Base-by-base conservation (phyloP, 2,113 vertebrate genomes). In the Cygnus atratus region DNA sequence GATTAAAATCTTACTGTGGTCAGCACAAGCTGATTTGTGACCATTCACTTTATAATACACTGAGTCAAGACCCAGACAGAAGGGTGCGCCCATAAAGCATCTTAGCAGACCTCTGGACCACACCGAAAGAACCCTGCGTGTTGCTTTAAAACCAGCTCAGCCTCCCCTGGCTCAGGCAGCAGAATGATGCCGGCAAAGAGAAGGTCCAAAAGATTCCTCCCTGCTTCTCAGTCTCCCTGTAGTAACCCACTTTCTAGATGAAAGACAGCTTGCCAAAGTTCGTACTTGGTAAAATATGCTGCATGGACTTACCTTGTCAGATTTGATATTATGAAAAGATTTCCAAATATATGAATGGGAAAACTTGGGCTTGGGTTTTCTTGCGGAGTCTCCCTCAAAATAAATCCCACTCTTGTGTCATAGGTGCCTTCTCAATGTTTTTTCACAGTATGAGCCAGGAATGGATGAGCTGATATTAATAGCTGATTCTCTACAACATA, bases 1-100 rank as follows among this genome's bases (percentile, higher is more conserved):
- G 65, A 89, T 79, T 41, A 62, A 95, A 92, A 78, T 21, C 33
- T 66, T 58, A 24, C 29, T 50, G 54, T 5, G 28, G 26, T 89
- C 77, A 65, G 29, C 31, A 46, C 13, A 15, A 94, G 66, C 63
- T 39, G 26, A 20, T 87, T 83, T 73, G 74, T 39, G 50, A 31
- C 21, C 54, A 43, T 16, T 57, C 6, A 62, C 37, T 77, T 87
- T 29, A 2, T 8, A 67, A 71, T 21, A 46, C 3, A 52, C 21
- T 57, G n/a, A 88, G 17, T 18, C 57, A 46, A 71, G 61, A 81
- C 25, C 0, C 0, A 77, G 62, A 44, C 14, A 50, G 19, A 8
- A 35, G 0, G 2, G 41, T 29, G 35, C 24, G 26, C 11, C 15
- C 8, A 0, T 11, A 31, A 24, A 66, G 20, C 8, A 20, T 41